These are phyloP conservation scores for Drosophila sechellia DNA, from an alignment of 1,140 invertebrate species.

Conservation along the genomic window DNA sequence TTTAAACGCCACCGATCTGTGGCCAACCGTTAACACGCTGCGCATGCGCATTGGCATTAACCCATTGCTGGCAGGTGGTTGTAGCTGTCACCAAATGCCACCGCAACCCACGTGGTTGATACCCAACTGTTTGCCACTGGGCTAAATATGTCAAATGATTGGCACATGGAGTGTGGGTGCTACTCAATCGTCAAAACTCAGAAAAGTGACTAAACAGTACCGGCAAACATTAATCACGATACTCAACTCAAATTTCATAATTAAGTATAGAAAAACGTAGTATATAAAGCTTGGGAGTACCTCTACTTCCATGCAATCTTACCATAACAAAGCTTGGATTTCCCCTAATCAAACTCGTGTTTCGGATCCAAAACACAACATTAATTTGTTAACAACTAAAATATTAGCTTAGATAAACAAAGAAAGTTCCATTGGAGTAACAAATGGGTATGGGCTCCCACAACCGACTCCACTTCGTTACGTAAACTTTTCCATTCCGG, in stretches of 20 bases:
- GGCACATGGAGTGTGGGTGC: slow-evolving; percentile 35
- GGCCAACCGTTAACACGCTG: slow-evolving; percentile 23
- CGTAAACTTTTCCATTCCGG: slow-evolving; percentile 52
- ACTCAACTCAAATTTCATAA: too few relatives aligned
- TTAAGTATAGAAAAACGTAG: not conserved
- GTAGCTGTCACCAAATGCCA: slow-evolving; percentile 56
- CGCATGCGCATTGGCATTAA: slow-evolving; percentile 54
- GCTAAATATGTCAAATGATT: slow-evolving; percentile 52
- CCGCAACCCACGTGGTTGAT: slow-evolving; percentile 40
- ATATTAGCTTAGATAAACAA: slow-evolving; percentile 33
- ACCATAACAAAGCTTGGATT: not conserved
- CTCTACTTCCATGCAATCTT: not conserved
- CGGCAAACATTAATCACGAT: slow-evolving; percentile 38
- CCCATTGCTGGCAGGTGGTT: slow-evolving; percentile 26
- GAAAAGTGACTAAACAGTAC: slow-evolving; percentile 10
- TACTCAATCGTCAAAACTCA: slow-evolving; percentile 17
- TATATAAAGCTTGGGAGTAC: not conserved
- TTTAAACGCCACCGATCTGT: slow-evolving; percentile 28
- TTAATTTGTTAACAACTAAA: slow-evolving; percentile 17
- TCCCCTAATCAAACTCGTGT: not conserved
- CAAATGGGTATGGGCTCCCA: slow-evolving; percentile 16
- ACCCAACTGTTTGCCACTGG: slow-evolving; percentile 18
- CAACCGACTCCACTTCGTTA: slow-evolving; percentile 54
- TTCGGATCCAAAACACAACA: not conserved
- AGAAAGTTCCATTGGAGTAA: slow-evolving; percentile 53